phyloP scores from a whole-genome alignment of 2,888 invertebrate genomes.

The Drosophila paracracens region DNA sequence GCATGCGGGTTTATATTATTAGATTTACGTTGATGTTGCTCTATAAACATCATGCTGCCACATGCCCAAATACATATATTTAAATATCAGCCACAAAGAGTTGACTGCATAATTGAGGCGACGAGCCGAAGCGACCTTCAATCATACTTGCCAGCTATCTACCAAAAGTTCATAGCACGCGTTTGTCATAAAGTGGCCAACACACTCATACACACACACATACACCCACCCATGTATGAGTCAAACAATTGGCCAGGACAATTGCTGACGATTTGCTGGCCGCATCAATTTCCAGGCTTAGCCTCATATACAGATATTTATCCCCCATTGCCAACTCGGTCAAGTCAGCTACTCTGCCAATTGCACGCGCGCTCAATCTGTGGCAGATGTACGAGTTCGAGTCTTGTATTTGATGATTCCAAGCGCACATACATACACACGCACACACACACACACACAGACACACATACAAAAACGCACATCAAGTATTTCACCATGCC shows the following conservation, averaged over 20 bases:
- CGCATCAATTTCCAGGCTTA: constrained; percentile 53
- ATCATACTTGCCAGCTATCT: constrained; percentile 50
- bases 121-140: constrained; percentile 43
- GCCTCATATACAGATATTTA: constrained; percentile 27
- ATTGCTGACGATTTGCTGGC: constrained; percentile 64
- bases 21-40: constrained; percentile 68
- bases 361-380: constrained; percentile 59
- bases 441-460: background rate
- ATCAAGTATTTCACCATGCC: constrained; percentile 32
- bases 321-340: background rate
- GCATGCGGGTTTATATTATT: constrained; percentile 71
- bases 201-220: background rate
- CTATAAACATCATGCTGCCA: constrained; percentile 66
- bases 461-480: background rate
- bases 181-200: constrained; percentile 35
- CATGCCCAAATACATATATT: constrained; percentile 55
- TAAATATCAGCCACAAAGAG: constrained; percentile 73
- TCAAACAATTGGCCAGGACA: constrained; percentile 64
- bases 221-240: constrained; percentile 4
- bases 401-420: constrained; percentile 60
- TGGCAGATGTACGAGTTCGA: constrained; percentile 48
- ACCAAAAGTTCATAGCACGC: constrained; percentile 55
- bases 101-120: constrained; percentile 70
- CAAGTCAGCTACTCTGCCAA: constrained; percentile 30
- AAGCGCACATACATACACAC: constrained; percentile 32